A percentile compares a stretch with the other conserved stretches of the same genome.
Conservation (phyloP, 2,113 vertebrate genomes). For the Sitta europaea region DNA sequence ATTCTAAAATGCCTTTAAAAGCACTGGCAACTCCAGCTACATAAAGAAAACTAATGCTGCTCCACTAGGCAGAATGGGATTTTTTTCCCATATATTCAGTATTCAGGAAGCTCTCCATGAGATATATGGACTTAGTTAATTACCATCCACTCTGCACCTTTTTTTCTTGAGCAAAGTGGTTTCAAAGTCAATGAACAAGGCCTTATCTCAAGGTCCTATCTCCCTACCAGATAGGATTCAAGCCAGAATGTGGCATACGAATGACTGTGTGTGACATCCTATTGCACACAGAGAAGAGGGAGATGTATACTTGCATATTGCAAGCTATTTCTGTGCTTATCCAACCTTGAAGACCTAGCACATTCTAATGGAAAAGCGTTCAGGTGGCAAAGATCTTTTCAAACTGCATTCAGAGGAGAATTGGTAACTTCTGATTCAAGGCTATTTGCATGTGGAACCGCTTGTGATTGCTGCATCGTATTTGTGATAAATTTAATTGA, state of each 20-base stretch:
- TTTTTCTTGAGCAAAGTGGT: background rate
- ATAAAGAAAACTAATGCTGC: background rate
- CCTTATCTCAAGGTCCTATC: background rate
- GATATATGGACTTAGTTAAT: background rate
- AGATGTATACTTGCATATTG: constrained; percentile 16
- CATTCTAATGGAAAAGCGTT: constrained; percentile 48
- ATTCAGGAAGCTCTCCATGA: background rate
- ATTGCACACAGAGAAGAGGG: background rate
- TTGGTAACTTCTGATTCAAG: constrained; percentile 40
- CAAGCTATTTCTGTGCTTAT: constrained; percentile 46
- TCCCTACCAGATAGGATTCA: background rate
- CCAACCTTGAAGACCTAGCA: constrained; percentile 48
- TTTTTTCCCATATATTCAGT: background rate
- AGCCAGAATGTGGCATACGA: background rate
- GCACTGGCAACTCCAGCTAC: background rate
- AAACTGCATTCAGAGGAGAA: background rate
- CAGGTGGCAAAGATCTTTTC: constrained; percentile 56
- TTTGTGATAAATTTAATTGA: constrained; percentile 32
- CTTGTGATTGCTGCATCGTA: background rate
- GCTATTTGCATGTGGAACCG: background rate
- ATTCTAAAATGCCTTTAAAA: background rate
- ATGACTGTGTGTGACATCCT: background rate
- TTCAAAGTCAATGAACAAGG: background rate
- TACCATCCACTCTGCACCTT: background rate
- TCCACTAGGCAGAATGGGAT: background rate